Conservation (phyloP, 1,140 invertebrate species). For the Cydia splendana region DNA sequence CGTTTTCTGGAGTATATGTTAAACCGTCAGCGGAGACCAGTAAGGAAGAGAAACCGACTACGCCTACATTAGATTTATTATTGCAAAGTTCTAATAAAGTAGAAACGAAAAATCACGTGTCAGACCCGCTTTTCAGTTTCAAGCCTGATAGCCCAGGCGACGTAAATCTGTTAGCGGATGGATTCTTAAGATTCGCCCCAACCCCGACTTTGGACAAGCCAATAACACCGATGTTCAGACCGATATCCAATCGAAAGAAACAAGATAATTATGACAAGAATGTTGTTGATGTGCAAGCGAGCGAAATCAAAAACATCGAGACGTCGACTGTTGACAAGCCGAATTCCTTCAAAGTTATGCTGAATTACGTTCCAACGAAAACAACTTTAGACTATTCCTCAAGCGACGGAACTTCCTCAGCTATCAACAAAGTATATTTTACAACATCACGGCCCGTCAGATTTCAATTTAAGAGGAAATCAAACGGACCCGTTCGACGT, state of each 20-base stretch:
- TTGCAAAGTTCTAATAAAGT: conserved; percentile 44
- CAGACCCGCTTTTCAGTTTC: conserved; percentile 68
- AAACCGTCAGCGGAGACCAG: conserved; percentile 49
- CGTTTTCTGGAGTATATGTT: conserved; percentile 67
- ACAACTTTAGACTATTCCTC: conserved; percentile 34
- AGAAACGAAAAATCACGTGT: conserved; percentile 54
- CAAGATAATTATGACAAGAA: conserved; percentile 44
- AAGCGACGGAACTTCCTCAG: conserved; percentile 30
- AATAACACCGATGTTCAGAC: conserved; percentile 52
- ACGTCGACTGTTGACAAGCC: conserved; percentile 38
- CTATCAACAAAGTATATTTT: conserved; percentile 58
- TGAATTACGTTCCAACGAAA: conserved; percentile 54
- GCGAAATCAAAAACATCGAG: conserved; percentile 35
- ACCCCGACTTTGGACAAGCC: conserved; percentile 38
- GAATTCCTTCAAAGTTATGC: conserved; percentile 57
- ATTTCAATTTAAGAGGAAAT: conserved; percentile 64
- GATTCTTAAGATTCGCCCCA: conserved; percentile 65
- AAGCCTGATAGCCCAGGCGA: conserved; percentile 73
- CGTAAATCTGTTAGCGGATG: conserved; percentile 75
- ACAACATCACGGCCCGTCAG: conserved; percentile 57
- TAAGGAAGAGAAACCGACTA: conserved; percentile 25
- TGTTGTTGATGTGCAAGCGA: conserved; percentile 35
- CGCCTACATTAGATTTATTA: conserved; percentile 38
- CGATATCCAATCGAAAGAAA: conserved; percentile 45
- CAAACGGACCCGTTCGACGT: conserved; percentile 46